These are phyloP conservation scores for Tapirus terrestris DNA, from an alignment of 2,113 vertebrate species.

Conservation along the genomic window DNA sequence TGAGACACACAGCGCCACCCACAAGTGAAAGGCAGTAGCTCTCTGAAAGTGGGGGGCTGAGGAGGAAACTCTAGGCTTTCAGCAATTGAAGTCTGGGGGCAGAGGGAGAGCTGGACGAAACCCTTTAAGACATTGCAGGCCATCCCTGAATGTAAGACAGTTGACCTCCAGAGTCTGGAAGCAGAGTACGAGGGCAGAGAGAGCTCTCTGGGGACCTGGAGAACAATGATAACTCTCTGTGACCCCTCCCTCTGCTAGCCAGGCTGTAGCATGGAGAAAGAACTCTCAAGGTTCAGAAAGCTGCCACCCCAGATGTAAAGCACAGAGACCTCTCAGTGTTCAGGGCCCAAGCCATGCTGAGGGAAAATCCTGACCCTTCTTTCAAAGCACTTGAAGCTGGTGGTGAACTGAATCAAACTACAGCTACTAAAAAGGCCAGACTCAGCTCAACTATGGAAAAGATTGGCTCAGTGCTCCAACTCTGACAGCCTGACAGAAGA, in stretches of 20 bases:
- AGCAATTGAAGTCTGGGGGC: neutral
- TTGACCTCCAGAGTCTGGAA: neutral
- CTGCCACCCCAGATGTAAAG: neutral
- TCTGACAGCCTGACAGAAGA: neutral
- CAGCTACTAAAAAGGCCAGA: neutral
- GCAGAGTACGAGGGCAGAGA: neutral
- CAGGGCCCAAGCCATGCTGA: neutral
- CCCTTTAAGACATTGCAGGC: neutral
- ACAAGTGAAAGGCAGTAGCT: neutral
- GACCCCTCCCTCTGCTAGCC: too few species aligned
- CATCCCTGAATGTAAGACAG: neutral
- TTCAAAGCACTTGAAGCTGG: neutral
- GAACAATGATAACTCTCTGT: too few species aligned
- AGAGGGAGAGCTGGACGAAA: neutral
- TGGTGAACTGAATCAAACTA: neutral
- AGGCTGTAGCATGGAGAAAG: neutral
- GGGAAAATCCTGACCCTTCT: neutral
- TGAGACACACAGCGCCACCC: rapidly evolving
- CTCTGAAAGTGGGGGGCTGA: neutral
- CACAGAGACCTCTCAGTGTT: neutral
- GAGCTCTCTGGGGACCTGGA: rapidly evolving
- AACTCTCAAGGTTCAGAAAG: neutral
- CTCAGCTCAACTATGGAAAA: neutral
- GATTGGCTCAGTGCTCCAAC: neutral
- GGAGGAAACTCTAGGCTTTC: too few species aligned